Evolutionary conservation across 2,113 vertebrate species (phyloP).

Genomic region (Holacanthus passer): DNA sequence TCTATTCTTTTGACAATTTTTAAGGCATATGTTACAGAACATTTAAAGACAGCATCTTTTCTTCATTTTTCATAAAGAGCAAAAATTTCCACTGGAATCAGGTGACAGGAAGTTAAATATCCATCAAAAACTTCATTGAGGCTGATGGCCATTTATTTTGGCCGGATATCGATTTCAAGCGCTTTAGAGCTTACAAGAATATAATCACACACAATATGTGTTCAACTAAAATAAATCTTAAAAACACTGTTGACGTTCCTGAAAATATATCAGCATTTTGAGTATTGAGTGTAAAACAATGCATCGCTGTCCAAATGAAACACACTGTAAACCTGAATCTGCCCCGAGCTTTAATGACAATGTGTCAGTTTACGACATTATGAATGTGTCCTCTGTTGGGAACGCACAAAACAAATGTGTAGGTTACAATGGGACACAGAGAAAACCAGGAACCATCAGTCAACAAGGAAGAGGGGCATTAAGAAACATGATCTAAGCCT

Average conservation of each 20-base stretch:
- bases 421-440: slow-evolving; percentile 65
- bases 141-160: neutral
- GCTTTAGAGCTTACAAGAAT: neutral
- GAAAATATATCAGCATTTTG: neutral
- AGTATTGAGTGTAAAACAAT: slow-evolving; percentile 1
- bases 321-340: slow-evolving; percentile 16
- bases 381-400: slow-evolving; percentile 72
- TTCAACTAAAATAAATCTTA: neutral
- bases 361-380: slow-evolving; percentile 48
- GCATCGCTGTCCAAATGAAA: neutral
- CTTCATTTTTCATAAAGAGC: slow-evolving; percentile 5
- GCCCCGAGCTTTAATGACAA: slow-evolving; percentile 29
- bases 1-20: slow-evolving; percentile 41
- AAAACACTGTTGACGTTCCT: neutral
- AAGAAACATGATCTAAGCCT: slow-evolving; percentile 76
- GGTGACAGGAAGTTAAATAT: neutral
- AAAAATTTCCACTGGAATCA: slow-evolving; percentile 19
- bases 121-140: neutral
- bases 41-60: slow-evolving; percentile 23
- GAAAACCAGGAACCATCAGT: slow-evolving; percentile 65
- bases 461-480: slow-evolving; percentile 70
- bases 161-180: neutral
- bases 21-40: neutral
- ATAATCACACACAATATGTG: neutral
- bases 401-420: slow-evolving; percentile 59